phyloP scores from a whole-genome alignment of 2,113 vertebrate species.

The Heterotis niloticus region DNA sequence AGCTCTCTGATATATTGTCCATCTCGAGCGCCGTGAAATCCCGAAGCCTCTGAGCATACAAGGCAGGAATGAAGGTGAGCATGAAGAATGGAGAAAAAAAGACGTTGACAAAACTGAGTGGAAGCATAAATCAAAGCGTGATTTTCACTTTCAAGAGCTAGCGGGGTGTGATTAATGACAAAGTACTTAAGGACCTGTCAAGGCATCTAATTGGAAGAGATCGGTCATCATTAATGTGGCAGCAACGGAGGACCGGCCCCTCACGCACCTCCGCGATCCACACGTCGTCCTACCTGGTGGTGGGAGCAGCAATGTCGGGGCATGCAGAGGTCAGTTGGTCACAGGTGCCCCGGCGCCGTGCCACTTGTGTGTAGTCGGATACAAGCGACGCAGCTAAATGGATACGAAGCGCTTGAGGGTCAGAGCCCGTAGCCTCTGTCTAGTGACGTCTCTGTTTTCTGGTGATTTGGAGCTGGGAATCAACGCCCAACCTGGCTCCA shows the following conservation, averaged over 20 bases:
- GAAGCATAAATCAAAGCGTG: slow-evolving; percentile 66
- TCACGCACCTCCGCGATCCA: slow-evolving; percentile 39
- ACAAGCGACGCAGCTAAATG: background rate
- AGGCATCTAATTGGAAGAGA: slow-evolving; percentile 69
- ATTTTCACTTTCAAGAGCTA: slow-evolving; percentile 56
- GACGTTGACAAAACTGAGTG: slow-evolving; percentile 33
- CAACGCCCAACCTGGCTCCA: no score
- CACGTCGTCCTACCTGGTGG: slow-evolving; percentile 36
- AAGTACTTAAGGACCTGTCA: slow-evolving; percentile 65
- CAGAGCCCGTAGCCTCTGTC: background rate
- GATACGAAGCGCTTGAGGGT: background rate
- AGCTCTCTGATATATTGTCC: slow-evolving; percentile 53
- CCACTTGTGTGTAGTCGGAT: background rate
- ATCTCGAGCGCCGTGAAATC: slow-evolving; percentile 42
- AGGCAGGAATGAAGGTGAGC: slow-evolving; percentile 38
- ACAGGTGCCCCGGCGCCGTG: background rate
- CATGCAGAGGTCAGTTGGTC: slow-evolving; percentile 39
- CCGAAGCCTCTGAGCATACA: slow-evolving; percentile 50
- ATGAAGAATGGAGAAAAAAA: slow-evolving; percentile 35
- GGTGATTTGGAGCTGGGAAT: no score
- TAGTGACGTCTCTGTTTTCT: background rate
- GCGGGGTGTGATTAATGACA: slow-evolving; percentile 66
- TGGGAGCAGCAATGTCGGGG: slow-evolving; percentile 32
- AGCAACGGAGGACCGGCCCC: slow-evolving; percentile 42
- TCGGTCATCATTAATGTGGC: slow-evolving; percentile 72